Evolutionary conservation across 2,888 invertebrate genomes (phyloP).

Genomic region (Ochropleura leucogaster): DNA sequence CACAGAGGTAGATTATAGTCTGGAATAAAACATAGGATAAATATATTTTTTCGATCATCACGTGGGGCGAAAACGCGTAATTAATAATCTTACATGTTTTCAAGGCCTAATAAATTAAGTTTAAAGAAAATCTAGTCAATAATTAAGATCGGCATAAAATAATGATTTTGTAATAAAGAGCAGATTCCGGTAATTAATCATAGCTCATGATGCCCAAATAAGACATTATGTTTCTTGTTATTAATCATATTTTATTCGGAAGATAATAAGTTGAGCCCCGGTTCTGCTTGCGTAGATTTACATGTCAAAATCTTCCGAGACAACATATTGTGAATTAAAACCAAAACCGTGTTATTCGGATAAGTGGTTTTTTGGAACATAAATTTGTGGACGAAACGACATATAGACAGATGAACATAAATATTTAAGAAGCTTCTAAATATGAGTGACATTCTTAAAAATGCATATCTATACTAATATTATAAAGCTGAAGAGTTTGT

Average conservation of each 20-base stretch:
- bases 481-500: too few relatives aligned
- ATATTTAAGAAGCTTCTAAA: not conserved
- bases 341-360: not conserved
- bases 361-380: not conserved
- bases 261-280: not conserved
- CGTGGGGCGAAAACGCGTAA: too few relatives aligned
- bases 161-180: not conserved
- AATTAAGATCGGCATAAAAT: not conserved
- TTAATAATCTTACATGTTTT: too few relatives aligned
- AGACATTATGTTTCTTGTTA: constrained; percentile 5
- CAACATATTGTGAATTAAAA: not conserved
- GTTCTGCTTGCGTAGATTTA: not conserved
- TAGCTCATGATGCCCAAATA: not conserved
- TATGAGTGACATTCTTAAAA: not conserved
- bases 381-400: not conserved
- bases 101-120: too few relatives aligned
- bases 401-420: not conserved
- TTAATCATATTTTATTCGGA: constrained; percentile 23
- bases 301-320: not conserved
- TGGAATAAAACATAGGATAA: too few relatives aligned
- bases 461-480: too few relatives aligned
- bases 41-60: too few relatives aligned
- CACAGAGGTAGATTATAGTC: too few relatives aligned
- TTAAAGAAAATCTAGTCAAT: too few relatives aligned
- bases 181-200: constrained; percentile 12